A percentile compares a stretch with the other conserved stretches of the same genome.
Conservation (phyloP, 2,888 invertebrate genomes). For the Yponomeuta sedellus region DNA sequence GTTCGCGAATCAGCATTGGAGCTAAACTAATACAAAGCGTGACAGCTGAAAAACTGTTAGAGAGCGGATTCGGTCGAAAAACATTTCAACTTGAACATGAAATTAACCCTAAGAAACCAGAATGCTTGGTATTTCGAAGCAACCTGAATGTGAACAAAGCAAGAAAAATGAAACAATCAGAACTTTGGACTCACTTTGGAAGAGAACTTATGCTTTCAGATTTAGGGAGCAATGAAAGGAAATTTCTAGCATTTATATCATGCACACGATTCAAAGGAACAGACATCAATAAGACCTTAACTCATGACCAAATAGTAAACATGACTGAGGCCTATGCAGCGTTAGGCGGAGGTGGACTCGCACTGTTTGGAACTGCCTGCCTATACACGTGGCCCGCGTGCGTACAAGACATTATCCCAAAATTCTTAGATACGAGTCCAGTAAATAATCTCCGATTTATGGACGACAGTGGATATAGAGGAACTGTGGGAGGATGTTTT, state of each 20-base stretch:
- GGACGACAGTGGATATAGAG: slow-evolving; percentile 95
- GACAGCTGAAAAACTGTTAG: slow-evolving; percentile 90
- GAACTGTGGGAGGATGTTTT: slow-evolving; percentile 91
- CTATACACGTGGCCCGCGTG: slow-evolving; percentile 92
- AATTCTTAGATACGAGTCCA: slow-evolving; percentile 66
- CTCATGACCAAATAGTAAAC: slow-evolving; percentile 81
- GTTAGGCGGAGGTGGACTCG: slow-evolving; percentile 93
- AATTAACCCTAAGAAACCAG: slow-evolving; percentile 70
- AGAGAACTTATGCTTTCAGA: slow-evolving; percentile 87
- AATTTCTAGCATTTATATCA: slow-evolving; percentile 92
- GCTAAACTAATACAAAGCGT: slow-evolving; percentile 89
- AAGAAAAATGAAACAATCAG: slow-evolving; percentile 83
- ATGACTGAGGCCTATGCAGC: slow-evolving; percentile 91
- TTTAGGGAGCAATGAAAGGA: slow-evolving; percentile 80
- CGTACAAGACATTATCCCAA: slow-evolving; percentile 80
- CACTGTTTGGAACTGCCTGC: slow-evolving; percentile 92
- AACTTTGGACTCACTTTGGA: slow-evolving; percentile 90
- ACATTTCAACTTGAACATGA: slow-evolving; percentile 88
- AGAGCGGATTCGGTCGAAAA: slow-evolving; percentile 85
- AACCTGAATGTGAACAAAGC: slow-evolving; percentile 82
- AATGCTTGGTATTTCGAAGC: slow-evolving; percentile 85
- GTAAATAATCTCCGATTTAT: slow-evolving; percentile 85
- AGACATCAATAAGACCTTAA: slow-evolving; percentile 76
- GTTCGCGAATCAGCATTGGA: slow-evolving; percentile 84
- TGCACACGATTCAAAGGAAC: slow-evolving; percentile 87